These are phyloP conservation scores for Dryomyza anilis DNA, from an alignment of 2,888 invertebrate genomes.

Conservation along the genomic window DNA sequence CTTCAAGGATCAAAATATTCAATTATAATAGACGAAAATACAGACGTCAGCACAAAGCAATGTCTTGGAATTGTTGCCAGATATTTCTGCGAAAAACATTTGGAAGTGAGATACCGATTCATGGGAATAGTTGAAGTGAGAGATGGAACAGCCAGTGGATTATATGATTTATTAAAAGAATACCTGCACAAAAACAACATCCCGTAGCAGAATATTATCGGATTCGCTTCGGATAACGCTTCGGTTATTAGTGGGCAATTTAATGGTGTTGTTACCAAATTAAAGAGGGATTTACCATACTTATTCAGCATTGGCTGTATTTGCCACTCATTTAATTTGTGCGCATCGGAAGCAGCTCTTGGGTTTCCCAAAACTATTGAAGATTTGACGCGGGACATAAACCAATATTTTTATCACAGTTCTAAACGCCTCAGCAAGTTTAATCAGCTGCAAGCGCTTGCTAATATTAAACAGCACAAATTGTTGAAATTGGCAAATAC, in stretches of 20 bases:
- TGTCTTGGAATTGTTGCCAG: neutral
- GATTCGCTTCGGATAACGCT: too few species aligned
- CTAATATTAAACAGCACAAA: neutral
- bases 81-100: neutral
- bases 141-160: too few species aligned
- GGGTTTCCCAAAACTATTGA: neutral
- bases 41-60: neutral
- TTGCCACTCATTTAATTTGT: neutral
- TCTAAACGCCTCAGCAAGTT: neutral
- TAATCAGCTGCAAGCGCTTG: neutral
- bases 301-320: neutral
- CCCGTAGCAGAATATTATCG: too few species aligned
- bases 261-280: neutral
- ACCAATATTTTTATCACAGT: neutral
- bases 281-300: neutral
- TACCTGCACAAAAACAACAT: too few species aligned
- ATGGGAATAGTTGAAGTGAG: too few species aligned
- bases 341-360: neutral
- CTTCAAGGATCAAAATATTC: neutral
- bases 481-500: neutral
- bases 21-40: neutral
- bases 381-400: too few species aligned
- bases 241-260: neutral
- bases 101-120: too few species aligned
- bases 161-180: too few species aligned